Conservation (phyloP, 2,113 vertebrate species). For the Brachypodius melanocephalos region DNA sequence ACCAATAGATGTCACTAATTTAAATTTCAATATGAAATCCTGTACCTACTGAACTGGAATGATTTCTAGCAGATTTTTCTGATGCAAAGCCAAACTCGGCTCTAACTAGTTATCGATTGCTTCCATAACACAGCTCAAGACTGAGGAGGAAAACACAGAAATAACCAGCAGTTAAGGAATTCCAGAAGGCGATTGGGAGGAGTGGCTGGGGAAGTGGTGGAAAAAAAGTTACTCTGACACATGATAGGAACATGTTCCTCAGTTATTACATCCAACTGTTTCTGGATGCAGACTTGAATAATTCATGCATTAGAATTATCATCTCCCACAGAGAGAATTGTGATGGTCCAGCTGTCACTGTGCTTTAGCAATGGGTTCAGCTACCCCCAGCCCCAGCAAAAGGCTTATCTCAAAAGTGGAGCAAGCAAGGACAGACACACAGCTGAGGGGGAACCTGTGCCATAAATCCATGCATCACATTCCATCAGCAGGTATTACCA, state of each 20-base stretch:
- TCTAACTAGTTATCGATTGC: neutral
- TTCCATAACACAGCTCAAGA: neutral
- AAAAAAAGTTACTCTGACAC: neutral
- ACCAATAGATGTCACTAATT: neutral
- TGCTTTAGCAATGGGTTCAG: neutral
- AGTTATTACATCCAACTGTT: neutral
- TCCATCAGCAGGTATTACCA: neutral
- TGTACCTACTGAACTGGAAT: neutral
- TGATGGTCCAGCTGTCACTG: fast-evolving
- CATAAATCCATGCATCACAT: neutral
- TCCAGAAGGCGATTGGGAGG: neutral
- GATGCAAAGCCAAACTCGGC: neutral
- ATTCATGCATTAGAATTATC: neutral
- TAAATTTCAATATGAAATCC: neutral
- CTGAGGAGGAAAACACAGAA: neutral
- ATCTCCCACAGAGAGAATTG: neutral
- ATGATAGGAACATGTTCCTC: neutral
- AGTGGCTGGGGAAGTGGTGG: fast-evolving
- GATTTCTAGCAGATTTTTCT: conserved; percentile 3
- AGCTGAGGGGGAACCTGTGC: neutral
- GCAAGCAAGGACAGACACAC: fast-evolving
- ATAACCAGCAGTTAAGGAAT: neutral
- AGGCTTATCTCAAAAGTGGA: neutral
- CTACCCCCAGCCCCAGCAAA: neutral
- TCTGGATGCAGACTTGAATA: neutral